Evolutionary conservation across 1,140 invertebrate species (phyloP).

Genomic region (Aphis gossypii): DNA sequence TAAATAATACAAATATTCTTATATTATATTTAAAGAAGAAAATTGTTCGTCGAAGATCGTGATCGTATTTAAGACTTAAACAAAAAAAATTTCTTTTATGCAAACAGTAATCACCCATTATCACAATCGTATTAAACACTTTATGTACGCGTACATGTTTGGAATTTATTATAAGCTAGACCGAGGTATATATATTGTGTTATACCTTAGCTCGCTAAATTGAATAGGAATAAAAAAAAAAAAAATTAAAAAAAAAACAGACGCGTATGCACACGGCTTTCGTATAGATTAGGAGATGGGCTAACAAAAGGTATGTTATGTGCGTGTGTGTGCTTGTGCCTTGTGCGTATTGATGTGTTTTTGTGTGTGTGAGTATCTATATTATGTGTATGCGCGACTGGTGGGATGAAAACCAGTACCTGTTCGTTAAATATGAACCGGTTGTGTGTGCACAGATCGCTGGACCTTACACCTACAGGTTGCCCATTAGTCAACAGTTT

Average conservation of each 20-base stretch:
- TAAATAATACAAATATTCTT: neutral
- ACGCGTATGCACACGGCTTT: conserved; percentile 30
- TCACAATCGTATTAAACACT: conserved; percentile 21
- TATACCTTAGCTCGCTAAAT: conserved; percentile 45
- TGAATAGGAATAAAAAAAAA: conserved; percentile 41
- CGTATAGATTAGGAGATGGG: conserved; percentile 52
- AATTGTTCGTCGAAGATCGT: neutral
- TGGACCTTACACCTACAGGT: conserved; percentile 58
- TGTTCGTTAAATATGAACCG: conserved; percentile 57
- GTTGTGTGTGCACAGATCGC: conserved; percentile 56
- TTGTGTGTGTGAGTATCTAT: neutral
- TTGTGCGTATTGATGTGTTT: neutral
- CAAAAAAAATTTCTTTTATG: neutral
- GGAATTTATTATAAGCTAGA: conserved; percentile 53
- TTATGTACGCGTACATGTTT: conserved; percentile 5
- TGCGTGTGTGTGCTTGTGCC: neutral
- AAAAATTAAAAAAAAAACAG: neutral
- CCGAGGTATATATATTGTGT: conserved; percentile 6
- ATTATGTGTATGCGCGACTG: conserved; percentile 25
- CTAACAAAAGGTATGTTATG: conserved; percentile 56
- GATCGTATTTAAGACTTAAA: neutral
- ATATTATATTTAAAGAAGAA: neutral
- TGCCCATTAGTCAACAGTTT: conserved; percentile 57
- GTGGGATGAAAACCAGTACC: conserved; percentile 57
- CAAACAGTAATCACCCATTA: neutral